A percentile compares a stretch with the other conserved stretches of the same genome.
Conservation (phyloP, 1,140 invertebrate genomes). For the Danaus melanippus region DNA sequence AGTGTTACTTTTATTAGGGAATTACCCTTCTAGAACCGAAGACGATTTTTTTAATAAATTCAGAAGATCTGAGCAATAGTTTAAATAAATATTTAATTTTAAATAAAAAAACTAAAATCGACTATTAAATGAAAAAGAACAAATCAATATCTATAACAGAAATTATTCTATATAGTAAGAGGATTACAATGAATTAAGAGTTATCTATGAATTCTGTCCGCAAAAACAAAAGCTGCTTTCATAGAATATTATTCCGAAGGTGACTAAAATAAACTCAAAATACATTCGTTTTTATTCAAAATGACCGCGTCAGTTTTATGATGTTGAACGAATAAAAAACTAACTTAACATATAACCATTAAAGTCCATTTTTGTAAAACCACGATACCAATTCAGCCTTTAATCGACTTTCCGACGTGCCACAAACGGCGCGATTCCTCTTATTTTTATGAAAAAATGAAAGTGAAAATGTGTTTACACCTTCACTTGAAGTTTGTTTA, state of each 20-base stretch:
- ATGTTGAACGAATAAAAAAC: slow-evolving; percentile 1
- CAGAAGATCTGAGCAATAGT: too few relatives aligned
- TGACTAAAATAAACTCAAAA: slow-evolving; percentile 7
- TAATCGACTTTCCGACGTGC: slow-evolving; percentile 9
- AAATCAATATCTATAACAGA: too few relatives aligned
- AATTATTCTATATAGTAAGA: too few relatives aligned
- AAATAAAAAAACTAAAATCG: too few relatives aligned
- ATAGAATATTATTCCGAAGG: slow-evolving; percentile 1
- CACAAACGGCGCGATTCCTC: slow-evolving; percentile 12
- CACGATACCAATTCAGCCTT: neutral
- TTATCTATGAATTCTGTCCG: too few relatives aligned
- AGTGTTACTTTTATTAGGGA: too few relatives aligned
- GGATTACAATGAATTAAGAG: too few relatives aligned
- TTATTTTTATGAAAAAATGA: slow-evolving; percentile 21
- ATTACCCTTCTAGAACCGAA: too few relatives aligned
- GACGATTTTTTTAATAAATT: too few relatives aligned
- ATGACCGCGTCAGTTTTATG: neutral
- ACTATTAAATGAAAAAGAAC: too few relatives aligned
- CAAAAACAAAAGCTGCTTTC: too few relatives aligned
- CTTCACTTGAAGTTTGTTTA: slow-evolving; percentile 3
- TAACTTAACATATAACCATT: neutral
- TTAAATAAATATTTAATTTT: too few relatives aligned
- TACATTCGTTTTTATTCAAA: slow-evolving; percentile 4
- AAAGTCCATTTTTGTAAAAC: slow-evolving; percentile 5
- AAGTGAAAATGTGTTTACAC: slow-evolving; percentile 9